These are phyloP conservation scores for Peromyscus melanophrys DNA, from an alignment of 2,797 vertebrate species.

Conservation along the genomic window DNA sequence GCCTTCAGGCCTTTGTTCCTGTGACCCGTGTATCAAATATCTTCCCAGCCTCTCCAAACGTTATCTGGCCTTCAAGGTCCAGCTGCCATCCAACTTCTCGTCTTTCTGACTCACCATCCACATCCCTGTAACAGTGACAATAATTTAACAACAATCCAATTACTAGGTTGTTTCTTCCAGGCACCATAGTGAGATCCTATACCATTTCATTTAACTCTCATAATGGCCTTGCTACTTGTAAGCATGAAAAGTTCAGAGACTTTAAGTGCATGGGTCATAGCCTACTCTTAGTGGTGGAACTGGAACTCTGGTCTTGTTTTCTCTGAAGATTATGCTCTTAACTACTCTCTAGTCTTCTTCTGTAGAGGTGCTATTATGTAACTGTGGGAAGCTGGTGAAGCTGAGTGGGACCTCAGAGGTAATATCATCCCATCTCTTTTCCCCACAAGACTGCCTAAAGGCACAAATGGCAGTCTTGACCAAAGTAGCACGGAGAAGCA, in stretches of 20 bases:
- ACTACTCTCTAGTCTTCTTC: not conserved
- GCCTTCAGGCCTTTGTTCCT: not conserved
- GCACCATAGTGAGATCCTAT: not conserved
- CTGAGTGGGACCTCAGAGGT: not conserved
- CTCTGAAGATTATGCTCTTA: not conserved
- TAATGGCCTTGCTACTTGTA: not conserved
- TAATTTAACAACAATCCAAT: not conserved
- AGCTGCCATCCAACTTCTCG: not conserved
- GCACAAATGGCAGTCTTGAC: not conserved
- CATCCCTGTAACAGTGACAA: not conserved
- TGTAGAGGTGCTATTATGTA: not conserved
- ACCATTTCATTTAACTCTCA: not conserved
- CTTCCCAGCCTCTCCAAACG: not conserved
- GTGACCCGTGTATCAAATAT: not conserved
- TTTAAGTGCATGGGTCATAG: not conserved
- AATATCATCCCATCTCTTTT: not conserved
- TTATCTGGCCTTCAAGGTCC: not conserved
- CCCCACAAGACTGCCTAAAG: not conserved
- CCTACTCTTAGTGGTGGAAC: not conserved
- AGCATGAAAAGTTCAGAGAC: not conserved
- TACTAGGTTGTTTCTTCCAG: not conserved
- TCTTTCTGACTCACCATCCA: not conserved
- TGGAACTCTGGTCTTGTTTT: not conserved
- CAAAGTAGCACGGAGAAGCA: not conserved
- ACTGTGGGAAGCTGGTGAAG: not conserved